These are phyloP conservation scores for Progne subis DNA, from an alignment of 2,113 vertebrate genomes.

Conservation along the genomic window DNA sequence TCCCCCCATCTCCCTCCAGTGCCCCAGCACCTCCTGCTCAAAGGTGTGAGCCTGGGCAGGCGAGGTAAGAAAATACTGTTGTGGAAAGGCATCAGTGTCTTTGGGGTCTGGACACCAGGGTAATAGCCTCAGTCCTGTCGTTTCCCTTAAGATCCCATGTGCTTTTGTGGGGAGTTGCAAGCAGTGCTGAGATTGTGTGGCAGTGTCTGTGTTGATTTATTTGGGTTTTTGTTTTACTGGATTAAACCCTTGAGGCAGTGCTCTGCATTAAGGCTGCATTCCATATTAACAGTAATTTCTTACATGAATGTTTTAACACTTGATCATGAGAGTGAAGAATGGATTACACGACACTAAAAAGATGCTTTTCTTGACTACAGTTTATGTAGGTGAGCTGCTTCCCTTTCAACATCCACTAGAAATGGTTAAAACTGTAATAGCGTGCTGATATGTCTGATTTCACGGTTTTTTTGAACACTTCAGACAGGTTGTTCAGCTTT, in stretches of 20 bases:
- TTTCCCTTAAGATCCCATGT: neutral
- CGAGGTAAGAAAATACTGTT: fast-evolving
- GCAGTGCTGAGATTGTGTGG: neutral
- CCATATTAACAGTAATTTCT: neutral
- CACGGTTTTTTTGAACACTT: neutral
- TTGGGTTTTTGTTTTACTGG: neutral
- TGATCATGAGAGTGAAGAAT: neutral
- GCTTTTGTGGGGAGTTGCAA: neutral
- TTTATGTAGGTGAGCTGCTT: neutral
- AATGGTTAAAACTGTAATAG: neutral
- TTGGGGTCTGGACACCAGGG: neutral
- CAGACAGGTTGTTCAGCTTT: neutral
- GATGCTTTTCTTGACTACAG: neutral
- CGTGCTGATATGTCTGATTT: fast-evolving
- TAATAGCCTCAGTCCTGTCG: neutral
- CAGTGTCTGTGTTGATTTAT: neutral
- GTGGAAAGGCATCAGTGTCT: neutral
- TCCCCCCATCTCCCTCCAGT: no score
- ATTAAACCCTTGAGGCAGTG: neutral
- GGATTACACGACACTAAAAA: neutral
- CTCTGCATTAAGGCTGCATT: neutral
- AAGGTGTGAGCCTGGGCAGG: neutral
- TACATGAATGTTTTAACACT: neutral
- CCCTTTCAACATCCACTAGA: neutral
- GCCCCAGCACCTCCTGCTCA: neutral